Base-by-base conservation (phyloP, 2,888 invertebrate genomes). In the Periphyllus acericola region DNA sequence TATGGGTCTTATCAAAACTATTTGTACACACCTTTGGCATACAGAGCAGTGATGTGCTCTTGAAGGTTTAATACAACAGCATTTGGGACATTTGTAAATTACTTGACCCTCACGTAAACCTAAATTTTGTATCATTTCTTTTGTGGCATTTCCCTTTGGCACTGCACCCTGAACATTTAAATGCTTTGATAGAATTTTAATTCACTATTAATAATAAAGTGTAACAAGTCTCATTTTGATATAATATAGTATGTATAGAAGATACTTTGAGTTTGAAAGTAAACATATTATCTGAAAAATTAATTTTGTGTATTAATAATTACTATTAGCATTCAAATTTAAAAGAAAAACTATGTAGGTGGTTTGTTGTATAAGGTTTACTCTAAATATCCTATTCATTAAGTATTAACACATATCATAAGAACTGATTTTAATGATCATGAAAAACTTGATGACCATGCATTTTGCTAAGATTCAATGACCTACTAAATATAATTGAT, bases 11-110 rank as follows among this genome's bases (percentile, higher is more conserved):
- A 25, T 25, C 21, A 25, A 60, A 68, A 32, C 34, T 71, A 32
- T 52, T 71, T 76, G 52, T 19, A 52, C 19, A 55, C 94, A 96
- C 91, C 97, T 94, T 92, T 98, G 97, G 91, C 97, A 98, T 32
- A 98, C 97, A 0, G 97, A 97, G 92, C 98, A 98, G 91, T 98
- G 98, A 93, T 98, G 98, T 0, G 98, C 98, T 89, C 98, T 93
- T 90, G 98, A 97, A 0, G 98, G 98, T 91, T 98, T 98, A 90
- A 98, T 97, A 91, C 97, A 97, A 92, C 97, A 97, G 92, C 98
- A 99, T 92, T 98, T 98, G 9, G 97, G 96, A 91, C 98, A 99
- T 92, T 98, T 98, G 92, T 97, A 98, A 91, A 98, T 96, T 89
- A 98, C 96, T 92, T 97, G 96, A 0, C 97, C 98, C 91, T 97